phyloP scores from a whole-genome alignment of 1,140 invertebrate species.

The Cherax destructor region DNA sequence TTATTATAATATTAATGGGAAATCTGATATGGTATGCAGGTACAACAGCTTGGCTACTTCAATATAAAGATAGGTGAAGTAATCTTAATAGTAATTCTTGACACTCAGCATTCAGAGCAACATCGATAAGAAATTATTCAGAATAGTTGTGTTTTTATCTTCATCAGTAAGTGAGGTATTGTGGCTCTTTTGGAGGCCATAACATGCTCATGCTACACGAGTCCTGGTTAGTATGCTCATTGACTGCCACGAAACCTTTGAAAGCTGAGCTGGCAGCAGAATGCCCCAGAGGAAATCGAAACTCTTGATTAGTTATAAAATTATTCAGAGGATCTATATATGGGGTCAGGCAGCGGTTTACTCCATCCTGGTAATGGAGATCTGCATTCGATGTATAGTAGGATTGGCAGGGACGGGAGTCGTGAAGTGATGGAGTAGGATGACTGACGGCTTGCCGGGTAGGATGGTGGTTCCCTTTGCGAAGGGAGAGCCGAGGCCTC shows the following conservation, averaged over 20 bases:
- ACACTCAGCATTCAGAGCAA: too few species aligned
- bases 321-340: not conserved
- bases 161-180: not conserved
- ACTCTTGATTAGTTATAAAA: not conserved
- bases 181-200: not conserved
- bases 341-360: not conserved
- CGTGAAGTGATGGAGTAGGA: not conserved
- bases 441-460: not conserved
- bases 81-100: too few species aligned
- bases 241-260: not conserved
- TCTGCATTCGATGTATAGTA: not conserved
- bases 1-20: too few species aligned
- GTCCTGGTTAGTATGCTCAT: not conserved
- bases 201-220: not conserved
- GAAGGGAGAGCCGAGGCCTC: not conserved
- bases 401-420: not conserved
- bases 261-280: not conserved
- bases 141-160: too few species aligned
- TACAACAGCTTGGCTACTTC: too few species aligned
- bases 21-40: too few species aligned
- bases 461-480: not conserved
- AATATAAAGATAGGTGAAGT: too few species aligned
- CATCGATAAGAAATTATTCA: too few species aligned
- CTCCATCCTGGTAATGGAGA: not conserved
- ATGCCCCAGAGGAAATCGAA: not conserved